Conservation (phyloP, 2,113 vertebrate genomes). For the Etia nguti region DNA sequence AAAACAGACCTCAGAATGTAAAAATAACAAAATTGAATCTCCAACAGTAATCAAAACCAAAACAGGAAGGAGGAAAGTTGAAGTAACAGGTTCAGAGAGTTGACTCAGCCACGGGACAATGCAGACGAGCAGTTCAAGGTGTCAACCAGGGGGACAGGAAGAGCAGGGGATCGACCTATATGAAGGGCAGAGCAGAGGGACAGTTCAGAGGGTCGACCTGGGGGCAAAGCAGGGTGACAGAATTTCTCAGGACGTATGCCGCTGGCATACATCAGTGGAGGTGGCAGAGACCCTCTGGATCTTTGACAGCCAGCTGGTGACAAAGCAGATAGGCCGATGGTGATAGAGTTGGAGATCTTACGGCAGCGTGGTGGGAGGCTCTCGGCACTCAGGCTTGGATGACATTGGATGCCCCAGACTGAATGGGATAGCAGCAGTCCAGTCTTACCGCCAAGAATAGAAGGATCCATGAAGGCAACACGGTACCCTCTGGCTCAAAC, state of each 20-base stretch:
- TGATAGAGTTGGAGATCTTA: not conserved
- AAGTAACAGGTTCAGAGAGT: rapidly evolving
- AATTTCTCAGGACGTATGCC: not conserved
- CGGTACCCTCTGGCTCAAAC: not conserved
- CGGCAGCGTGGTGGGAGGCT: not conserved
- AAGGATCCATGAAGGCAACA: not conserved
- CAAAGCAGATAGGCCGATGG: not conserved
- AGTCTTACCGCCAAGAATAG: not conserved
- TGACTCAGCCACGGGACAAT: not conserved
- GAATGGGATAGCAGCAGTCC: rapidly evolving
- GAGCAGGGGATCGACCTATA: not conserved
- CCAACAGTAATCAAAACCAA: not conserved
- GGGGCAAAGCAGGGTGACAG: too few relatives aligned
- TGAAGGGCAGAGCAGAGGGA: not conserved
- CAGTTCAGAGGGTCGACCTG: not conserved
- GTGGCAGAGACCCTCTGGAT: not conserved
- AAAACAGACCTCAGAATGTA: not conserved
- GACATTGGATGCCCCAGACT: rapidly evolving
- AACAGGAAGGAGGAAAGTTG: not conserved
- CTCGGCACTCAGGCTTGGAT: not conserved
- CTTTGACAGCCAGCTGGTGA: not conserved
- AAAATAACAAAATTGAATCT: not conserved
- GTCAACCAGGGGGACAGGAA: not conserved
- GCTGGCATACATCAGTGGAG: rapidly evolving
- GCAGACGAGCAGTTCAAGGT: not conserved